phyloP scores from a whole-genome alignment of 2,888 invertebrate genomes.

The Erebia epiphron region DNA sequence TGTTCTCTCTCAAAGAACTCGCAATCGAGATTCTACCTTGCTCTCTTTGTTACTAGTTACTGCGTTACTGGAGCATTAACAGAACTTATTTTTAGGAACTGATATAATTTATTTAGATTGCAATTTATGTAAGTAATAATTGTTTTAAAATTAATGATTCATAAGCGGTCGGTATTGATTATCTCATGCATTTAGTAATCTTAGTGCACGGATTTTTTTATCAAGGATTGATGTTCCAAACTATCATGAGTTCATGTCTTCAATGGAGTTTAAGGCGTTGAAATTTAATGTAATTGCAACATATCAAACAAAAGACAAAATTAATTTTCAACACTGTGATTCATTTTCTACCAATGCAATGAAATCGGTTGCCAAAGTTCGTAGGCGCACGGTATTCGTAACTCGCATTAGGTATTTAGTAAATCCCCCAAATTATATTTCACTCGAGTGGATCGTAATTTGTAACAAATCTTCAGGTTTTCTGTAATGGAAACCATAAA shows the following conservation, averaged over 20 bases:
- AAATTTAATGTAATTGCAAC: background rate
- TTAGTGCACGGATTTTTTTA: conserved; percentile 6
- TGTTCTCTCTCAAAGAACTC: background rate
- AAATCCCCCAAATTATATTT: conserved; percentile 30
- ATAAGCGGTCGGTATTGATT: background rate
- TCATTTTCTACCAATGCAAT: conserved; percentile 26
- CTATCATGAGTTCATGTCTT: conserved; percentile 3
- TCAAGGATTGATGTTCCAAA: conserved; percentile 3
- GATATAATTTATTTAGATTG: background rate
- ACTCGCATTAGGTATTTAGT: background rate
- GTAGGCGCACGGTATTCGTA: conserved; percentile 23
- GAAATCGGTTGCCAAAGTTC: conserved; percentile 32
- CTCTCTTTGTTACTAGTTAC: too few relatives aligned
- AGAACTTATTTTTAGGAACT: background rate
- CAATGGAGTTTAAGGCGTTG: background rate
- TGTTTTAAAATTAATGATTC: background rate
- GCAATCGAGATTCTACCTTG: too few relatives aligned
- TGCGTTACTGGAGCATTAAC: too few relatives aligned
- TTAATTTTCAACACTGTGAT: conserved; percentile 15
- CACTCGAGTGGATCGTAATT: background rate
- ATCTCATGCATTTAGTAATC: background rate
- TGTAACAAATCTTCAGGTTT: background rate
- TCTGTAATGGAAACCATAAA: background rate
- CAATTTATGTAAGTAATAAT: background rate
- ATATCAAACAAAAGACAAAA: conserved; percentile 21